Evolutionary conservation across 2,113 vertebrate genomes (phyloP).

Genomic region (Notothenia rossii): DNA sequence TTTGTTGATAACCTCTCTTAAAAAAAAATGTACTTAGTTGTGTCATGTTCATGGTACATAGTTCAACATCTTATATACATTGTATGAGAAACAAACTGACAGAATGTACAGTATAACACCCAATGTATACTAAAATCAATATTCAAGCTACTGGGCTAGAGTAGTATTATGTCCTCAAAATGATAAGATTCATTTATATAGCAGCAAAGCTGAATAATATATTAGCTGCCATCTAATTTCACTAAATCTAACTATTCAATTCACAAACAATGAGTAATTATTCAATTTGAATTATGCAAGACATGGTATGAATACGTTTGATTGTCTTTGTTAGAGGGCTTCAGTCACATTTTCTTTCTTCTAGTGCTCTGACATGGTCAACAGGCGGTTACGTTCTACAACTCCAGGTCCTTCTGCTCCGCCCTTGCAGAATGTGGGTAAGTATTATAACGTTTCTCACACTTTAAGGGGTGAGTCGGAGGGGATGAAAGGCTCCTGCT

Average conservation of each 20-base stretch:
- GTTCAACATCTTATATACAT: not conserved
- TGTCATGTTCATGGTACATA: not conserved
- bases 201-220: not conserved
- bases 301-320: not conserved
- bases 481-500: not conserved
- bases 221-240: not conserved
- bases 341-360: not conserved
- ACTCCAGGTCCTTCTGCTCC: not conserved
- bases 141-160: not conserved
- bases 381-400: not conserved
- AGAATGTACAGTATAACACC: not conserved
- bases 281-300: too few relatives aligned
- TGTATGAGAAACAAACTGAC: not conserved
- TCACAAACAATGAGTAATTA: not conserved
- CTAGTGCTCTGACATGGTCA: not conserved
- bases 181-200: not conserved
- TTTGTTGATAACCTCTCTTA: not conserved
- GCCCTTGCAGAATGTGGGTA: not conserved
- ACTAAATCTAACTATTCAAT: not conserved
- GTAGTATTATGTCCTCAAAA: not conserved
- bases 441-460: not conserved
- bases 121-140: not conserved
- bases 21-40: not conserved
- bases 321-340: not conserved
- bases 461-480: not conserved